Base-by-base conservation (phyloP, 2,888 invertebrate species). In the Gisinianus flammeolus region DNA sequence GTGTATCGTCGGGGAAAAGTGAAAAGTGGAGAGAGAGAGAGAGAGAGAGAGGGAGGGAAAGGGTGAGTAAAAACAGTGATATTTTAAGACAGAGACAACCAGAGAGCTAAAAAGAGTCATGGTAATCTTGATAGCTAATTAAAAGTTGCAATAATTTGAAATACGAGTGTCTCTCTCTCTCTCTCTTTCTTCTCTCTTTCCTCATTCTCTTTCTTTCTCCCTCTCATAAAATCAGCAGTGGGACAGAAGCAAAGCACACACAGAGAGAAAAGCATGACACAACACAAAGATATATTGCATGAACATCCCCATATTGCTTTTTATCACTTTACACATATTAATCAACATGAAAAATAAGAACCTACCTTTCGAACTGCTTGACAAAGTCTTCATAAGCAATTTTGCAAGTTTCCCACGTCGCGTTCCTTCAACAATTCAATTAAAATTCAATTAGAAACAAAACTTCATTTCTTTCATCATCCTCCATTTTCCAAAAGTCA, bases 351-450 rank as follows among this genome's bases (percentile, higher is more conserved):
- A 62, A 58, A 62, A 72, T 73, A n/a, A n/a, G 74, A 79, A 88
- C 93, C 90, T 92, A 94, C 93, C 96, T 94, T 91, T 95, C 95
- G 87, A 96, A 91, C 88, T 95, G 95, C 90, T 95, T 96, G 85
- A 95, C 95, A 88, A 96, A 95, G 89, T 96, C 95, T 89, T 95
- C 96, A 88, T 96, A 96, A 85, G 95, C 95, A 84, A 95, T 95
- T 88, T 95, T 91, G 90, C 95, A 95, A 89, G 95, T 95, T 90
- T 96, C 95, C 95, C 95, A 95, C 87, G 95, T 94, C 86, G 94
- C 94, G 87, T 94, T 85, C 84, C 85, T 85, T 78, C 54, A 85
- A 84, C 81, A 83, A 82, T 83, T 81, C 83, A 85, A 85, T 85
- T 85, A 85, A 84, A 84, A 84, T 84, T 84, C 83, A 85, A 85